Evolutionary conservation across 2,888 invertebrate genomes (phyloP), one percentile per base, ranked within the genome.

Genomic region (Pheosia gnoma): DNA sequence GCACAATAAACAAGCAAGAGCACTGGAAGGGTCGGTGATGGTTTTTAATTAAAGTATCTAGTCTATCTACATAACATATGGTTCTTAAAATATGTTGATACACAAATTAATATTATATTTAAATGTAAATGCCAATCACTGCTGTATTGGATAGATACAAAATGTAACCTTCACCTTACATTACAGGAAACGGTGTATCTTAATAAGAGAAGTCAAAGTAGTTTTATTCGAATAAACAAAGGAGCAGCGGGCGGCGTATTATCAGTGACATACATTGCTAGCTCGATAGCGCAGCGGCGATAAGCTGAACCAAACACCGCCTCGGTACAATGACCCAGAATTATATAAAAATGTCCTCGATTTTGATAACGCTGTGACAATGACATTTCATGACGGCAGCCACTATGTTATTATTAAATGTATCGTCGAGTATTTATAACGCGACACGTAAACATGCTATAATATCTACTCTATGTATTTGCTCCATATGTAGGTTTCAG

Each of bases 311-410:
- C 91, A 88, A 90, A 92, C 91, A 91, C 83, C 88, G 85, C 77
- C 80, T 86, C 89, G 90, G 92, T 91, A 90, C 93, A 90, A 85
- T 92, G 93, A 93, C 93, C 93, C 91, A 93, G 85, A 91, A 90
- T 93, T 92, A 91, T 92, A 91, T 91, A 91, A 93, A 93, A 90
- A 91, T 86, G 86, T 87, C 87, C 87, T 90, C 91, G 81, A 86
- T 88, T 87, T 78, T 82, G 90, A 91, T 91, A 91, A 87, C 85
- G 79, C 71, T 79, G 80, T 91, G 93, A 88, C 91, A 92, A 86
- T 93, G 93, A 93, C 90, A 92, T 91, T 91, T 85, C 80, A 81
- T 83, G 80, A 80, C 81, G 82, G 81, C 81, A 82, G 79, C 77
- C 71, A 72, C 77, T 72, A 41, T 80, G 77, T 77, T 78, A 77